Percentiles rank a stretch among this genome's conserved stretches.
Evolutionary conservation across 2,797 vertebrate genomes (phyloP).

Genomic region (Numenius phaeopus): DNA sequence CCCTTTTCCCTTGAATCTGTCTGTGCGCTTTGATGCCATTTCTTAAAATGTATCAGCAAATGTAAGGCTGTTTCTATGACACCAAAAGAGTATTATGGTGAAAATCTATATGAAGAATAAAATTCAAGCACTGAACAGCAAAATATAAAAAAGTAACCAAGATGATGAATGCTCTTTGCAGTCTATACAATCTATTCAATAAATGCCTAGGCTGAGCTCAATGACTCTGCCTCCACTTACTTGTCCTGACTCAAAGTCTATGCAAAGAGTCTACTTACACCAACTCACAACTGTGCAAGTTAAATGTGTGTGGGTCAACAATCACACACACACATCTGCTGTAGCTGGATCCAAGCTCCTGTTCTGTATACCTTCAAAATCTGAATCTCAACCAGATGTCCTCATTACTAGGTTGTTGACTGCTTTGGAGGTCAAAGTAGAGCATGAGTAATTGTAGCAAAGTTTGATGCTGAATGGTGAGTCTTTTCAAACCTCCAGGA

Average conservation of each 20-base stretch:
- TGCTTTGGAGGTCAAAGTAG: not conserved
- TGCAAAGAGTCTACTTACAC: not conserved
- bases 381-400: not conserved
- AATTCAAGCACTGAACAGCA: not conserved
- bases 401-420: not conserved
- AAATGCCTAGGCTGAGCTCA: not conserved
- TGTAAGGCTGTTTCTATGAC: not conserved
- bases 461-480: not conserved
- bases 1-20: not conserved
- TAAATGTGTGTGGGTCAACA: not conserved
- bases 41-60: not conserved
- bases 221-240: not conserved
- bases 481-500: not conserved
- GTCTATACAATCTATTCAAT: not conserved
- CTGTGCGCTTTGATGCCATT: not conserved
- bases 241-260: not conserved
- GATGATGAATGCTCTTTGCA: not conserved
- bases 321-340: not conserved
- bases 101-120: slow-evolving; percentile 8
- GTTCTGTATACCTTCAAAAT: not conserved
- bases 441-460: not conserved
- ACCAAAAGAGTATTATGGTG: not conserved
- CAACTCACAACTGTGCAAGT: not conserved
- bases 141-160: not conserved
- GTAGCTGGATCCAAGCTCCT: not conserved